Base-by-base conservation (phyloP, 2,888 invertebrate species). In the Tridacna gigas region DNA sequence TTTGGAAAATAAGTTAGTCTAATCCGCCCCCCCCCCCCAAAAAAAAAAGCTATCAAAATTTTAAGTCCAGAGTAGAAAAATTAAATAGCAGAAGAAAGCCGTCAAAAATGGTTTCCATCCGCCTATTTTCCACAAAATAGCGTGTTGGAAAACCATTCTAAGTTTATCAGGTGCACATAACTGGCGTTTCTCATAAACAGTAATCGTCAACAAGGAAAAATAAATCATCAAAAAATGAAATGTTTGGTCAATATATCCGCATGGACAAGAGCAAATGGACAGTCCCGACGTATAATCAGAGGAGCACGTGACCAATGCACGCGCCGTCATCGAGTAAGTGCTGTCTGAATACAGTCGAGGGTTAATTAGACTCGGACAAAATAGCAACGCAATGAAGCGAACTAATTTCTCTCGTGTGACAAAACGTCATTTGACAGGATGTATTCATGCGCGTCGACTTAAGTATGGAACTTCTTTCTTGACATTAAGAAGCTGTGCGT, bases 321-420 rank as follows among this genome's bases (percentile, higher is more conserved):
- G 82, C 48, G 74, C 74, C 47, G 67, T 26, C 28, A 51, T n/a
- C 47, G 45, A 60, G 74, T 60, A 82, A 74, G 73, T 67, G 80
- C 75, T 66, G 77, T 74, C 74, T 78, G 77, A 78, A 60, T 60
- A 66, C 74, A 77, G 77, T 67, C 77, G 66, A 66, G 74, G 66
- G 60, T 69, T 67, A 77, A 82, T 82, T 82, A 82, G 47, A 45
- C n/a, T 25, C 74, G 66, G 73, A 56, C 73, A 56, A 65, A 82
- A 77, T 66, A 74, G 47, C 73, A 61, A 73, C 28, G 61, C 66
- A 78, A 51, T 71, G 65, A 74, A 77, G 77, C 78, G 74, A 51
- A 74, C 63, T 78, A 66, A 82, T 78, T 78, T 78, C 56, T 60
- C 47, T 73, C 67, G 75, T 45, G 75, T 80, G 80, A 75, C 80